These are phyloP conservation scores for Pipistrellus pygmaeus DNA, from an alignment of 2,797 vertebrate genomes.

Conservation along the genomic window DNA sequence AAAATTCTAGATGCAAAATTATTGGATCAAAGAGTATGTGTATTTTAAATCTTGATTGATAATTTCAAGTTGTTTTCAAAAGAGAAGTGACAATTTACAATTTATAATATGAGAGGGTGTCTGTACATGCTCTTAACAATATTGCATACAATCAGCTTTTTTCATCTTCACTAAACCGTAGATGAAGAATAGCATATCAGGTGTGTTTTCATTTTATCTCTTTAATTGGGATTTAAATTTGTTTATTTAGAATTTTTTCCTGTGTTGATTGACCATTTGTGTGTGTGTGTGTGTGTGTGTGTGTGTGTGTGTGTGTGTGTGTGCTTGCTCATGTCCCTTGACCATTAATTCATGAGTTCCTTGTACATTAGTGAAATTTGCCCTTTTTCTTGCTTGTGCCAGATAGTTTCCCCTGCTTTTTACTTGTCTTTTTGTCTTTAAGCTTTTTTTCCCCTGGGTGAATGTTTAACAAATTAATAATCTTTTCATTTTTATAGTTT, in stretches of 20 bases:
- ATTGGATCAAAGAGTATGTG: neutral
- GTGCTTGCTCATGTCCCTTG: neutral
- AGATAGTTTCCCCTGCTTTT: neutral
- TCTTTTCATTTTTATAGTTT: constrained; percentile 12
- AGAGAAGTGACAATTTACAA: neutral
- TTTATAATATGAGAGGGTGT: neutral
- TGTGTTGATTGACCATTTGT: neutral
- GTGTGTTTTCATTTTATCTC: neutral
- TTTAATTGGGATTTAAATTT: neutral
- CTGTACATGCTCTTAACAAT: neutral
- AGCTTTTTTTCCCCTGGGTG: neutral
- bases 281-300: neutral
- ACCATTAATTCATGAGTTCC: neutral
- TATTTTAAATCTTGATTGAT: neutral
- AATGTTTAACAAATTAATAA: neutral
- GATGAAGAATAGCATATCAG: neutral
- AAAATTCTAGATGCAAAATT: neutral
- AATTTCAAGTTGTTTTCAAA: constrained; percentile 4
- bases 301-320: neutral
- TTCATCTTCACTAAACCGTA: neutral
- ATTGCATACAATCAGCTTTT: neutral
- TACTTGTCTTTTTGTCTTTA: constrained; percentile 23
- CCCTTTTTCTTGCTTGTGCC: neutral
- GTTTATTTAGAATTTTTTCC: neutral
- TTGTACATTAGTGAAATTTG: neutral